Percentiles rank a stretch among this genome's conserved stretches.
Evolutionary conservation across 2,888 invertebrate species (phyloP).

Genomic region (Ptilodon capucinus): DNA sequence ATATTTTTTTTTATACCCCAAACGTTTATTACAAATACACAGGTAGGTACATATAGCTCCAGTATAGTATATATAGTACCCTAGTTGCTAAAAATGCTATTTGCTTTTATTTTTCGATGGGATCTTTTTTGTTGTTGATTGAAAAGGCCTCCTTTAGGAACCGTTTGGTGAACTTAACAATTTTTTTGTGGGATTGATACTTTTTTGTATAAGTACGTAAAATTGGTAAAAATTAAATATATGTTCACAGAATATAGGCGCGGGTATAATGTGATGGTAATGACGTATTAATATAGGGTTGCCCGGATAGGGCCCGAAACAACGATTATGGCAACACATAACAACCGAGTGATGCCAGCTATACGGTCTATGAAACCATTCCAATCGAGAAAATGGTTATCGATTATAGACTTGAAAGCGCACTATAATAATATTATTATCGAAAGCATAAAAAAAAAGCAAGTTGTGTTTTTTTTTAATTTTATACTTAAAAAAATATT

Average conservation of each 20-base stretch:
- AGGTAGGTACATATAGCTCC: no score
- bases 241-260: slow-evolving; percentile 36
- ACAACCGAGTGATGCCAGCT: slow-evolving; percentile 31
- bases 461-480: slow-evolving; percentile 77
- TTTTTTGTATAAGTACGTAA: no score
- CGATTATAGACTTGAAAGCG: slow-evolving; percentile 48
- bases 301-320: slow-evolving; percentile 34
- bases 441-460: slow-evolving; percentile 64
- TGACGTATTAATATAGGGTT: slow-evolving; percentile 42
- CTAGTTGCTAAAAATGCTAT: no score
- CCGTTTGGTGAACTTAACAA: no score
- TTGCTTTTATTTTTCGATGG: no score
- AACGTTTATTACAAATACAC: no score
- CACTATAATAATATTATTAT: no score
- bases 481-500: slow-evolving; percentile 77
- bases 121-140: no score
- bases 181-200: no score
- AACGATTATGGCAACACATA: slow-evolving; percentile 32
- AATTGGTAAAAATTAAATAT: slow-evolving; percentile 29
- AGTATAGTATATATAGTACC: no score
- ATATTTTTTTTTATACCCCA: no score
- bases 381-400: slow-evolving; percentile 18
- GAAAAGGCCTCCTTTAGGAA: no score
- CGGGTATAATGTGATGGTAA: slow-evolving; percentile 49
- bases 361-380: slow-evolving; percentile 26